These are phyloP conservation scores for Ianthella basta DNA, from an alignment of 37 sponge, comb jelly and placozoan genomes.

Conservation along the genomic window DNA sequence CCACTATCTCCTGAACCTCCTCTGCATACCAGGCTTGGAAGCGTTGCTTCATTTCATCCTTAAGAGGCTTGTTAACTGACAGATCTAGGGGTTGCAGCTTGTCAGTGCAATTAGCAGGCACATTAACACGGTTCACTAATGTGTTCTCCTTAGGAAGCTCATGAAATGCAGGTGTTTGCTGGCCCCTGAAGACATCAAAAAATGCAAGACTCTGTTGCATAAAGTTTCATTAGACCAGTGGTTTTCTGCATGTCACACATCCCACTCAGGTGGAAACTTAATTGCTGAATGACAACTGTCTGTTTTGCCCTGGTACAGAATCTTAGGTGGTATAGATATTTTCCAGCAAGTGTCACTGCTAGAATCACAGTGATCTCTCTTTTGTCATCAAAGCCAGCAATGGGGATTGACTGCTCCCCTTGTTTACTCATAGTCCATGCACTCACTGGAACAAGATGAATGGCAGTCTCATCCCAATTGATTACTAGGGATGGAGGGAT, in stretches of 20 bases:
- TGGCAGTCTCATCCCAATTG: constrained; percentile 67
- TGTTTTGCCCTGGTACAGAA: constrained; percentile 64
- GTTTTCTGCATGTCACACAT: constrained; percentile 43
- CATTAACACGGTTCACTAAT: constrained; percentile 6
- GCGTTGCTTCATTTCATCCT: constrained; percentile 32
- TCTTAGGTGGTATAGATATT: constrained; percentile 52
- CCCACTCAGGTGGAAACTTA: constrained; percentile 47
- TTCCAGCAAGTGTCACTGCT: constrained; percentile 40
- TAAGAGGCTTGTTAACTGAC: constrained; percentile 52
- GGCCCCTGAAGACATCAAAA: constrained; percentile 57
- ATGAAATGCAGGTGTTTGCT: constrained; percentile 14
- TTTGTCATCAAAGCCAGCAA: constrained; percentile 58
- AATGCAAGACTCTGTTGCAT: constrained; percentile 49
- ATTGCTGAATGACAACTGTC: constrained; percentile 42
- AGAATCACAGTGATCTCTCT: constrained; percentile 61
- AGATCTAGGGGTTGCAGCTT: constrained; percentile 48
- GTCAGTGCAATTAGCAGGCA: constrained; percentile 59
- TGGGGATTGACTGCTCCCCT: constrained; percentile 38
- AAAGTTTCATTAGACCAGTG: constrained; percentile 67
- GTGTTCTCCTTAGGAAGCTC: constrained; percentile 12
- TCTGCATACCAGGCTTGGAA: constrained; percentile 64
- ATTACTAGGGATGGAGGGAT: constrained; percentile 34
- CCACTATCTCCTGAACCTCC: constrained; percentile 25
- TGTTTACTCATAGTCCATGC: constrained; percentile 53
- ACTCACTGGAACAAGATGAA: constrained; percentile 38